A percentile compares a stretch with the other conserved stretches of the same genome.
phyloP scores from a whole-genome alignment of 2,113 vertebrate species.

The Taxidea taxus region DNA sequence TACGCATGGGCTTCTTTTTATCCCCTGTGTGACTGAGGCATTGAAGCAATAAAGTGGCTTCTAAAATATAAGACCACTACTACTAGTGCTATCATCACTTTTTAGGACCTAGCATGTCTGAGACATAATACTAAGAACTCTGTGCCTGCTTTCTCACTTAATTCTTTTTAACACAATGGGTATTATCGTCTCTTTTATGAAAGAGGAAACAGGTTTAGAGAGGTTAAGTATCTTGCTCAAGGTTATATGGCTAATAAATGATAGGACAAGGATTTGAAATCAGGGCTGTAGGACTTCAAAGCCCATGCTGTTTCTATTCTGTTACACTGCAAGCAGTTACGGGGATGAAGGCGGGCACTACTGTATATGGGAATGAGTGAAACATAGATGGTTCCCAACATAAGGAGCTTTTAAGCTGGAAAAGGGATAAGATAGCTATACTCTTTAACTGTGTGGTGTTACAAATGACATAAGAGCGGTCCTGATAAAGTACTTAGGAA shows the following conservation, averaged over 20 bases:
- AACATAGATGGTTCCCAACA: background rate
- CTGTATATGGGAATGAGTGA: background rate
- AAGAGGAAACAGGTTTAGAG: conserved; percentile 1
- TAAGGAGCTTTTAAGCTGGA: background rate
- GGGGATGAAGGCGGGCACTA: background rate
- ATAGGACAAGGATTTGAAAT: conserved; percentile 37
- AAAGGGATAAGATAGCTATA: background rate
- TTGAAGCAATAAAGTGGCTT: background rate
- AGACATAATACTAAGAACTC: background rate
- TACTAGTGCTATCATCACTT: background rate
- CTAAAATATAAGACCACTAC: background rate
- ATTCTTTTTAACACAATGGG: background rate
- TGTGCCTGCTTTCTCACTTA: background rate
- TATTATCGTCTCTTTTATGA: background rate
- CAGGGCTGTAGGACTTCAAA: conserved; percentile 37
- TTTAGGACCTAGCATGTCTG: background rate
- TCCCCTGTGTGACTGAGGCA: background rate
- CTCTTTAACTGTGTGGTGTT: background rate
- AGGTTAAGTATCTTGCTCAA: conserved; percentile 25
- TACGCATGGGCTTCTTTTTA: background rate
- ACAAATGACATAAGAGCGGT: background rate
- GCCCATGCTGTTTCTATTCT: background rate
- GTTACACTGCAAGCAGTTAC: background rate
- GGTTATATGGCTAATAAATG: conserved; percentile 35
- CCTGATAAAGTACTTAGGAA: background rate